Conservation (phyloP, 2,797 vertebrate genomes). For the Lindbergichthys nudifrons region DNA sequence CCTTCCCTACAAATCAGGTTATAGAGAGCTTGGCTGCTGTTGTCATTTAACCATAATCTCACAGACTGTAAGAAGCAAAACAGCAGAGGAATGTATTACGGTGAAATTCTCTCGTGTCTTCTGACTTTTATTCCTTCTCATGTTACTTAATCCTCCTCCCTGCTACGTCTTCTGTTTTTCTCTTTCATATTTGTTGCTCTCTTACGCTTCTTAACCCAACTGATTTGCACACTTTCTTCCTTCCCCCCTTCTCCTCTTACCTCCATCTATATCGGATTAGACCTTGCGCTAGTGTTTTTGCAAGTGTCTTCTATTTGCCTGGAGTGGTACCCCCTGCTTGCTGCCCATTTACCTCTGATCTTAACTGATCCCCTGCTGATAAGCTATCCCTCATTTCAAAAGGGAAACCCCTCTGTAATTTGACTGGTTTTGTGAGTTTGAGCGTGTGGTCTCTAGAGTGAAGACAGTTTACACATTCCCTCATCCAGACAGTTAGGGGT, state of each 20-base stretch:
- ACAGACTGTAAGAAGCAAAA: constrained; percentile 18
- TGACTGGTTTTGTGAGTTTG: constrained; percentile 38
- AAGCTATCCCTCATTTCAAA: constrained; percentile 64
- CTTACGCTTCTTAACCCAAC: background rate
- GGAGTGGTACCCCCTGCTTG: constrained; percentile 37
- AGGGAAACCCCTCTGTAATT: constrained; percentile 40
- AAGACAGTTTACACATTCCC: constrained; percentile 25
- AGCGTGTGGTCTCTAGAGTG: constrained; percentile 20
- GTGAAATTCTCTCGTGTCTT: constrained; percentile 8
- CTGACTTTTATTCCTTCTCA: background rate
- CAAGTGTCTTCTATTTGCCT: constrained; percentile 70
- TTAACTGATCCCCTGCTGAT: constrained; percentile 63
- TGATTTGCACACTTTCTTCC: background rate
- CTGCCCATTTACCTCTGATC: constrained; percentile 64
- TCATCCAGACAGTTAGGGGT: constrained; percentile 33
- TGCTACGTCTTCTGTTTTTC: background rate
- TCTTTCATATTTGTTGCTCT: constrained; percentile 3
- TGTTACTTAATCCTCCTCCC: background rate
- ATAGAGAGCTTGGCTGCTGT: constrained; percentile 25
- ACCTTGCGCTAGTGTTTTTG: constrained; percentile 51
- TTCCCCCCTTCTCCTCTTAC: constrained; percentile 17
- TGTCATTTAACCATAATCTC: constrained; percentile 32
- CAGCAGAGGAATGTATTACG: constrained; percentile 1
- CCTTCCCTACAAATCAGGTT: constrained; percentile 40
- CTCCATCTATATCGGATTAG: constrained; percentile 47